Percentiles rank a stretch among this genome's conserved stretches.
These are phyloP conservation scores for Cercopithecus diana DNA, from an alignment of 2,797 vertebrate genomes.

Conservation along the genomic window DNA sequence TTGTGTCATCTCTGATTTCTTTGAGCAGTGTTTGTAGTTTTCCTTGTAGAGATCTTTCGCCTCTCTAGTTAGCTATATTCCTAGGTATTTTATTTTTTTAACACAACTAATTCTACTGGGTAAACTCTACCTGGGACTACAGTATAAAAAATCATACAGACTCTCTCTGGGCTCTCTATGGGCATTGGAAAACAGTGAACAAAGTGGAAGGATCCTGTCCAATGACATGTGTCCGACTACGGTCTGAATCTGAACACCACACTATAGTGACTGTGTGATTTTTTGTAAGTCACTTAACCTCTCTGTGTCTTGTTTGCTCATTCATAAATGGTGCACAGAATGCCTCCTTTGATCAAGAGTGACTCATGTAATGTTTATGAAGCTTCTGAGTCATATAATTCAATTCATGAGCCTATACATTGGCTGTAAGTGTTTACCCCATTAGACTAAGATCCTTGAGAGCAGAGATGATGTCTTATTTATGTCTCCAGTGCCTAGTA, in stretches of 20 bases:
- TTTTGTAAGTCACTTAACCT: background rate
- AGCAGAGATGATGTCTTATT: background rate
- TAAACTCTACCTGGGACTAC: background rate
- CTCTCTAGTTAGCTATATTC: too few species aligned
- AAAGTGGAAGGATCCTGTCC: background rate
- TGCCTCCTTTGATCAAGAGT: background rate
- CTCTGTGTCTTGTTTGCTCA: background rate
- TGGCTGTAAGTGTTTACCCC: background rate
- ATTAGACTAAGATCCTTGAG: background rate
- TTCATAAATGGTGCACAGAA: background rate
- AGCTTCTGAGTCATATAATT: background rate
- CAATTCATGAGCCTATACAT: background rate
- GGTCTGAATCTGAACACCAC: background rate
- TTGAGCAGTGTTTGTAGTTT: too few species aligned
- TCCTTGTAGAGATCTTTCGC: too few species aligned
- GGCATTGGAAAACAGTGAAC: background rate
- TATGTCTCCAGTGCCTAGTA: background rate
- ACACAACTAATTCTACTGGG: background rate
- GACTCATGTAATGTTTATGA: background rate
- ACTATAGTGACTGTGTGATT: background rate
- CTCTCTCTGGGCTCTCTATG: background rate
- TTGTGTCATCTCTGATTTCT: too few species aligned
- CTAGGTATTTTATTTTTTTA: too few species aligned
- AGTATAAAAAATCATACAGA: background rate
- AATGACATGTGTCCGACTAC: background rate